Evolutionary conservation across 2,888 invertebrate genomes (phyloP).

Genomic region (Cheilosia scutellata): DNA sequence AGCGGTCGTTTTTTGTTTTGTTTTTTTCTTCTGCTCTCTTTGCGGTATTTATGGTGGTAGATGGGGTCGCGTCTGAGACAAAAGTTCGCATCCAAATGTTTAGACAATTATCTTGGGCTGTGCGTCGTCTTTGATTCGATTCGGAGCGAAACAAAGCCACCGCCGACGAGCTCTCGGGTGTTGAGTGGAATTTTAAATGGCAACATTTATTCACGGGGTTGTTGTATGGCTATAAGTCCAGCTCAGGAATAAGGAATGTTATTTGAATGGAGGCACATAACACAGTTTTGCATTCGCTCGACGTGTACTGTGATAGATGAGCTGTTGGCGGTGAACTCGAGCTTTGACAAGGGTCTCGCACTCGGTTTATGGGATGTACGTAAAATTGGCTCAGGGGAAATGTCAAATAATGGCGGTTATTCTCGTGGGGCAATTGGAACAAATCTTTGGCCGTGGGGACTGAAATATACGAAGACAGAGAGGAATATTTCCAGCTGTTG

Average conservation of each 20-base stretch:
- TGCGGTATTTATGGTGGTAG: constrained; percentile 51
- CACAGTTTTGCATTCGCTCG: constrained; percentile 14
- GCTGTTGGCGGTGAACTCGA: constrained; percentile 2
- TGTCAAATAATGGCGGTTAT: not conserved
- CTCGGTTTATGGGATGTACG: not conserved
- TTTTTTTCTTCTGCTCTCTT: constrained; percentile 6
- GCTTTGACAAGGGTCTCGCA: not conserved
- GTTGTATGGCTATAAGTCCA: constrained; percentile 2
- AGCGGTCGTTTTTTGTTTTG: constrained; percentile 14
- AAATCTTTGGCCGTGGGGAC: no score
- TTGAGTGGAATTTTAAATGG: constrained; percentile 75
- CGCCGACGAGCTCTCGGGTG: constrained; percentile 66
- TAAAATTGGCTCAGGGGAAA: not conserved
- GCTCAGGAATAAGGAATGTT: constrained; percentile 27
- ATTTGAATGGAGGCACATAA: constrained; percentile 46
- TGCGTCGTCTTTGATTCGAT: constrained; percentile 57
- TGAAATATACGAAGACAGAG: no score
- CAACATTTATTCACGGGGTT: constrained; percentile 67
- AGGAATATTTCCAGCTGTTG: no score
- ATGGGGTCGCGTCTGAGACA: constrained; percentile 17
- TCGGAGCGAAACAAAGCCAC: constrained; percentile 35
- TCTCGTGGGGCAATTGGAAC: not conserved
- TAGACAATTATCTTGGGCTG: constrained; percentile 66
- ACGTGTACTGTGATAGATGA: constrained; percentile 25
- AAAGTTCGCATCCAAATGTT: constrained; percentile 63